Base-by-base conservation (phyloP, 2,888 invertebrate species). In the Rhimphoctona megacephalus region DNA sequence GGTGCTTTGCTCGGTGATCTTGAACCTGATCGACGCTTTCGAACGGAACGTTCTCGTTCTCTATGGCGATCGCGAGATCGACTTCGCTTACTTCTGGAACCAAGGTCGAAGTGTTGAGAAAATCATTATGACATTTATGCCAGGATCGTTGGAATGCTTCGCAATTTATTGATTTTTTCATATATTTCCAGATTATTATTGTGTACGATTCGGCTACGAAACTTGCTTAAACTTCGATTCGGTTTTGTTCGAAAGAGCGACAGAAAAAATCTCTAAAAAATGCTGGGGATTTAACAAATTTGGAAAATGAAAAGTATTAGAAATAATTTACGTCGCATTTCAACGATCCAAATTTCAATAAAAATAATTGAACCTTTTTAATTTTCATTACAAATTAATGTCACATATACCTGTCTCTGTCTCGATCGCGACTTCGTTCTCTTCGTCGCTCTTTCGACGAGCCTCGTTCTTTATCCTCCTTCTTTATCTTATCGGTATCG, bases 21-120 rank as follows among this genome's bases (percentile, higher is more conserved):
- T 1, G 94, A 94, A 36, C 88, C 88, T 0, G 94, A 94, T 76
- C 91, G 90, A 61, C 94, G 91, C 79, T 93, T 93, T 7, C 94
- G 93, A 87, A 90, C 91, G 1, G 93, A 93, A 85, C 94, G 92
- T 87, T 94, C 94, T 0, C 94, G 93, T 89, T 94, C 94, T 82
- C 94, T 91, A 76, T 94, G 94, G 39, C 94, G 93, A 89, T 94
- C 94, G 82, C 94, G 92, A 6, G 95, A 95, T 87, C 94, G 92
- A 87, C 95, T 95, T 85, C 95, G 92, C 90, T 94, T 95, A 81
- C 92, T 94, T 86, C 91, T 94, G 52, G 85, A 81, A 86, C 54
- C n/a, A 54, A 22, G 39, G 30, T n/a, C 54, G 14, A 22, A 36
- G 46, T 79, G 17, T 67, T 22, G 17, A 57, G 61, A 73, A 78